Evolutionary conservation across 2,888 invertebrate species (phyloP).

Genomic region (Koerneria pararmatus): DNA sequence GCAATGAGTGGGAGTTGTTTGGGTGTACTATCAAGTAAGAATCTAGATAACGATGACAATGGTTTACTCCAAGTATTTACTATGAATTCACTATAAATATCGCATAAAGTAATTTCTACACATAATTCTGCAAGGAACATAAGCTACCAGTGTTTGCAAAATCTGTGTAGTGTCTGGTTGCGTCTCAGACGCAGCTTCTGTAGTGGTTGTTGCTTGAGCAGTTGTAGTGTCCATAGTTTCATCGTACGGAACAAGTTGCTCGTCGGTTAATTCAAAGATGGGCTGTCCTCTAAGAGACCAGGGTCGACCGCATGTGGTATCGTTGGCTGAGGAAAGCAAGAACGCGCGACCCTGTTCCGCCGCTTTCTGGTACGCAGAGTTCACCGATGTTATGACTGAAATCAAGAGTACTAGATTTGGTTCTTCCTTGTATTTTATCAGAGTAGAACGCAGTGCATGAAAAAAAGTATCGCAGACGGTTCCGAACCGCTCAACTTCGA

Average conservation of each 20-base stretch:
- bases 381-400: constrained; percentile 43
- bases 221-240: constrained; percentile 47
- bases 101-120: neutral
- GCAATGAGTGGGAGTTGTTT: neutral
- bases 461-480: too few relatives aligned
- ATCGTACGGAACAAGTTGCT: constrained; percentile 36
- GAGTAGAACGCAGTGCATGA: too few relatives aligned
- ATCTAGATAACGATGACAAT: neutral
- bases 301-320: constrained; percentile 59
- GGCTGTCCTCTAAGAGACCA: constrained; percentile 30
- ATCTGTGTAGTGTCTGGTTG: constrained; percentile 38
- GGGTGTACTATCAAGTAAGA: neutral
- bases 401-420: too few relatives aligned
- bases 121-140: too few relatives aligned
- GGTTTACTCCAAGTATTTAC: neutral
- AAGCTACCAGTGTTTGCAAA: too few relatives aligned
- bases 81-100: neutral
- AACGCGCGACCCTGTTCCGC: constrained; percentile 40
- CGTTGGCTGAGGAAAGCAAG: constrained; percentile 40
- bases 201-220: constrained; percentile 34
- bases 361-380: constrained; percentile 38
- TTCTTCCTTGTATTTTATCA: too few relatives aligned
- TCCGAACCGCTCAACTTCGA: constrained; percentile 3
- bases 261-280: constrained; percentile 15
- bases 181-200: constrained; percentile 24